Evolutionary conservation across 2,888 invertebrate species (phyloP), one percentile per base, ranked within the genome.

Genomic region (Drosophila testacea): DNA sequence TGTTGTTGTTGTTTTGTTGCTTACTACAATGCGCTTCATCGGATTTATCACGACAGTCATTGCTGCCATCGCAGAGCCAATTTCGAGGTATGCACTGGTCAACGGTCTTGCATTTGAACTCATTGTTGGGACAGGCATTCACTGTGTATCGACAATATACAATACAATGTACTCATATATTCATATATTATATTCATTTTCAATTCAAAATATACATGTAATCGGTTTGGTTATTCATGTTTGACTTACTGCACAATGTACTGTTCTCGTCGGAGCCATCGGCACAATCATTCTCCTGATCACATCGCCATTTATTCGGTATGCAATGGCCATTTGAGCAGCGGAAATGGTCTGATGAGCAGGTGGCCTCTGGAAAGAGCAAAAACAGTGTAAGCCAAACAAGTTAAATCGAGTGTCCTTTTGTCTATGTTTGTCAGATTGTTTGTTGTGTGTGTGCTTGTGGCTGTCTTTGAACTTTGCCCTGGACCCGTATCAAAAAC

Each of bases 201-300:
- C n/a, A 47, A 11, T 44, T 36, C 30, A n/a, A 32, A 32, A 41
- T 39, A 30, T 36, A 34, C 10, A 36, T 38, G 30, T 32, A 28
- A 41, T 30, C 28, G 28, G 0, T 30, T 30, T 42, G 32, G 22
- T 13, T 44, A 46, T 28, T 56, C 36, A 11, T 38, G 13, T 46
- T 44, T 6, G 6, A 96, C 97, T 96, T 94, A 97, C 97, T 95
- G 94, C 97, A 97, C 79, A 95, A 93, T 67, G 94, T 93, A 2
- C 95, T 94, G 90, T 96, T 95, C 93, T 97, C 97, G 91, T 97
- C 97, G 39, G 95, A 95, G 51, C 95, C 95, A 92, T 97, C 97
- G 54, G 94, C 93, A 90, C 97, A 97, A 92, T 97, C 97, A 16
- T 88, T 90, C 73, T 93, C 93, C 69, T 95, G 95, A 93, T 97